phyloP scores from a whole-genome alignment of 2,113 vertebrate species.

The Brachionichthys hirsutus region DNA sequence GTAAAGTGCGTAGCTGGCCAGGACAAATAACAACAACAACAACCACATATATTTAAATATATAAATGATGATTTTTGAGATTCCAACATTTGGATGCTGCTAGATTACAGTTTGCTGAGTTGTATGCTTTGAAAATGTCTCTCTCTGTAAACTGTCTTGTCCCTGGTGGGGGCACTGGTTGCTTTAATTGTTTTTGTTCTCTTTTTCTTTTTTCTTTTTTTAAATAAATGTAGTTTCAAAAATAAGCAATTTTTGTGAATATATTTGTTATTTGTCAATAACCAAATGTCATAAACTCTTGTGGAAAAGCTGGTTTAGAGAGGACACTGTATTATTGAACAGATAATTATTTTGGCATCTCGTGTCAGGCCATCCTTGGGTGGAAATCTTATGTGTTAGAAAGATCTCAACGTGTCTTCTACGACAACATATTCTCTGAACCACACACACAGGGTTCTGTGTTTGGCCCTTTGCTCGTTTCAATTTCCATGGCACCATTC shows the following conservation, averaged over 20 bases:
- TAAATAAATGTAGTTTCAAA: conserved; percentile 89
- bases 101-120: conserved; percentile 87
- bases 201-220: conserved; percentile 65
- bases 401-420: neutral
- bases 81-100: conserved; percentile 94
- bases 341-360: neutral
- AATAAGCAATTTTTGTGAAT: conserved; percentile 30
- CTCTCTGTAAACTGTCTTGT: conserved; percentile 87
- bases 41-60: conserved; percentile 75
- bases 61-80: conserved; percentile 80
- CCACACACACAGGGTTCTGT: too few species aligned
- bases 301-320: too few species aligned
- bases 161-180: conserved; percentile 85
- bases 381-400: conserved; percentile 10
- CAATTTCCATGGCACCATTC: too few species aligned
- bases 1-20: conserved; percentile 81
- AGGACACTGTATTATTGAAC: too few species aligned
- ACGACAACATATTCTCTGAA: too few species aligned
- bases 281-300: too few species aligned
- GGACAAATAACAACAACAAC: too few species aligned
- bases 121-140: conserved; percentile 87
- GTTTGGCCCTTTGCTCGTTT: too few species aligned
- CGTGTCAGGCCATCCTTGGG: neutral
- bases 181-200: conserved; percentile 71
- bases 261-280: neutral